Percentiles rank a stretch among this genome's conserved stretches.
These are phyloP conservation scores for Molorchus minor DNA, from an alignment of 2,888 invertebrate species.

Conservation along the genomic window DNA sequence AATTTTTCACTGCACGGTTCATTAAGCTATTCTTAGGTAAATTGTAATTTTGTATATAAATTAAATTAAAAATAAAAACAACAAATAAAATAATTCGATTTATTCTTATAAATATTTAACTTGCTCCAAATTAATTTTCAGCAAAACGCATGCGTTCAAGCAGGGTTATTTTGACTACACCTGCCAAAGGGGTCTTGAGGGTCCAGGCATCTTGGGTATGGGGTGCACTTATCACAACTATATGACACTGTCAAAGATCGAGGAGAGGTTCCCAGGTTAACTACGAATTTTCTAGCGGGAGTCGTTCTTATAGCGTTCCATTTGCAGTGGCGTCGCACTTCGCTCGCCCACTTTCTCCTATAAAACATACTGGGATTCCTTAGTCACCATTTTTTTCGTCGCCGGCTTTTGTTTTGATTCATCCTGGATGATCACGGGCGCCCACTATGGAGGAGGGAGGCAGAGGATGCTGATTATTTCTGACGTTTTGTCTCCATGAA, in stretches of 20 bases:
- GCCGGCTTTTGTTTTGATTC: slow-evolving; percentile 31
- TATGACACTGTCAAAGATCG: slow-evolving; percentile 49
- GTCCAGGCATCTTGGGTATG: slow-evolving; percentile 73
- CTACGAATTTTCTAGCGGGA: slow-evolving; percentile 51
- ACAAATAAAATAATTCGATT: background rate
- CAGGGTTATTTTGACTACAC: slow-evolving; percentile 61
- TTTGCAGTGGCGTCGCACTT: slow-evolving; percentile 53
- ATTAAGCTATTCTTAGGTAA: slow-evolving; percentile 14
- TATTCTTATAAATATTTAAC: background rate
- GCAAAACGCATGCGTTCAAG: background rate
- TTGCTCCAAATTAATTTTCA: background rate
- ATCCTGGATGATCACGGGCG: slow-evolving; percentile 26
- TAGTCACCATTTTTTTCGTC: slow-evolving; percentile 43
- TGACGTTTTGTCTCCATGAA: too few relatives aligned
- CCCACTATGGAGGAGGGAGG: too few relatives aligned
- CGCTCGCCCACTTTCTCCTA: slow-evolving; percentile 47
- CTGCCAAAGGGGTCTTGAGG: slow-evolving; percentile 76
- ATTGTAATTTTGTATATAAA: slow-evolving; percentile 10
- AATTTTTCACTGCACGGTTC: slow-evolving; percentile 19
- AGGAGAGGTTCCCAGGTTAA: slow-evolving; percentile 51
- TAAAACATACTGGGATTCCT: slow-evolving; percentile 47
- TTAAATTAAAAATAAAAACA: slow-evolving; percentile 13
- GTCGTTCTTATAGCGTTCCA: slow-evolving; percentile 57
- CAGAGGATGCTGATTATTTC: too few relatives aligned
- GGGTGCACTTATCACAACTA: slow-evolving; percentile 40